Evolutionary conservation across 2,113 vertebrate genomes (phyloP).

Genomic region (Onychorhynchus coronatus): DNA sequence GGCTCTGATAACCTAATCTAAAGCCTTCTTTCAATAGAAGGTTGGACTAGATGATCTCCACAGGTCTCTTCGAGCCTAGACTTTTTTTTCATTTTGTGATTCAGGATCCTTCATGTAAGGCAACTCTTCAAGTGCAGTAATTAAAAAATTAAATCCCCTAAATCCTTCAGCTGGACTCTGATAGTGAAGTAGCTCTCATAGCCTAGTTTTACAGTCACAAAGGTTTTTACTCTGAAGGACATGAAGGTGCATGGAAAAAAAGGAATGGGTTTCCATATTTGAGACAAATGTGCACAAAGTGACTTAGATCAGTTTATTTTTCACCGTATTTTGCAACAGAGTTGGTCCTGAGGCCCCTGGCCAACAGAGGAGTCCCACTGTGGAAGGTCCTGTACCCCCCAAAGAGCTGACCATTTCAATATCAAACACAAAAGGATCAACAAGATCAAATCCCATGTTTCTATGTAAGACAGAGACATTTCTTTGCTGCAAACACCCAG

Average conservation of each 20-base stretch:
- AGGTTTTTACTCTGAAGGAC: neutral
- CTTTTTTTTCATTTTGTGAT: neutral
- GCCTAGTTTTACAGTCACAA: neutral
- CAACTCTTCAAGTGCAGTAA: neutral
- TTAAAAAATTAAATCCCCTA: neutral
- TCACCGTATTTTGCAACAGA: neutral
- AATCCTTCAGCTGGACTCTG: neutral
- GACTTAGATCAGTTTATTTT: neutral
- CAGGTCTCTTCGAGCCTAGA: neutral
- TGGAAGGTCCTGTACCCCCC: neutral
- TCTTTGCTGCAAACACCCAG: neutral
- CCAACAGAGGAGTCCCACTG: neutral
- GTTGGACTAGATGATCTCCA: neutral
- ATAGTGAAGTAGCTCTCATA: neutral
- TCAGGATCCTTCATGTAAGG: neutral
- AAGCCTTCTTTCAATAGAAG: neutral
- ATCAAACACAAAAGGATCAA: neutral
- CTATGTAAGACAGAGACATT: neutral
- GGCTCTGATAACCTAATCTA: neutral
- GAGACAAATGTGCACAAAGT: neutral
- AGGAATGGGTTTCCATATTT: neutral
- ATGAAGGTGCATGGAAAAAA: neutral
- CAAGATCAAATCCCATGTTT: neutral
- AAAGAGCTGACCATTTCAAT: neutral
- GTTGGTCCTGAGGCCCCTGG: neutral